These are phyloP conservation scores for Leptinotarsa lineolata DNA, from an alignment of 1,140 invertebrate genomes.

Conservation along the genomic window DNA sequence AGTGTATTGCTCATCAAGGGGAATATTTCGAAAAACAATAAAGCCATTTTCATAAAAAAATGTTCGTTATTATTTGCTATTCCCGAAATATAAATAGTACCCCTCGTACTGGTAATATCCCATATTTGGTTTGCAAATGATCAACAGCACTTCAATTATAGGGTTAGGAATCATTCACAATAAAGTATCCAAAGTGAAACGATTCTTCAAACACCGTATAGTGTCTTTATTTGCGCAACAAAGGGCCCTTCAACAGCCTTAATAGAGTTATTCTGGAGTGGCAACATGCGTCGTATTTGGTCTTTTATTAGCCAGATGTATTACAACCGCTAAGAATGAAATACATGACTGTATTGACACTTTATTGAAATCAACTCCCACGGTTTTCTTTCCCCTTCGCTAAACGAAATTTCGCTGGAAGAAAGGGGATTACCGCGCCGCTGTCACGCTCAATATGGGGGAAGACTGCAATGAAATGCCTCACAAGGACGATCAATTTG, in stretches of 20 bases:
- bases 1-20: no score
- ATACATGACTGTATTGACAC: conserved; percentile 13
- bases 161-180: no score
- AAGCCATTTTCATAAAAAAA: no score
- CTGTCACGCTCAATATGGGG: conserved; percentile 18
- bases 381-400: conserved; percentile 1
- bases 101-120: background rate
- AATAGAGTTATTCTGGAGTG: background rate
- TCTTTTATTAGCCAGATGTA: conserved; percentile 17
- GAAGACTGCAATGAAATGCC: background rate
- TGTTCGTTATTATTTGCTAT: no score
- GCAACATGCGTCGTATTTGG: background rate
- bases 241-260: background rate
- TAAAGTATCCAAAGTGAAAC: no score
- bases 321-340: conserved; percentile 17
- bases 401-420: background rate
- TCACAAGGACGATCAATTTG: conserved; percentile 10
- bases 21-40: no score
- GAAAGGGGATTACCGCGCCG: conserved; percentile 1
- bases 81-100: no score
- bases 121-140: background rate
- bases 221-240: background rate
- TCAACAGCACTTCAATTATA: background rate
- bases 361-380: conserved; percentile 17
- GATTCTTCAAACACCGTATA: no score